Base-by-base conservation (phyloP, 1,140 invertebrate species). In the Drosophila ambigua region DNA sequence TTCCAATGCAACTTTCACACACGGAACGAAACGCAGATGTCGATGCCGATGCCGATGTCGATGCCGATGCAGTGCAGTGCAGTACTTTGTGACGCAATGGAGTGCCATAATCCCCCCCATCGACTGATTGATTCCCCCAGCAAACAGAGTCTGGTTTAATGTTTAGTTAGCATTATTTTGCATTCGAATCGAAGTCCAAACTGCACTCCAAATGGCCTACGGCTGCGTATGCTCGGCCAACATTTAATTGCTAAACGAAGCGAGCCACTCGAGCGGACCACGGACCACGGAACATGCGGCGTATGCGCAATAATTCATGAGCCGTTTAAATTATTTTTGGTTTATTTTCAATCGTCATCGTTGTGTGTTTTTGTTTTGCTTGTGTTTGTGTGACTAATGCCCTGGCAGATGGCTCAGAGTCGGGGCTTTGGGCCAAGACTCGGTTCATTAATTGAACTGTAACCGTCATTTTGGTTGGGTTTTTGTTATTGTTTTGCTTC, bases 301-400 rank as follows among this genome's bases (percentile, higher is more conserved):
- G 76, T 83, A 87, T 87, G 65, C 83, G 83, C 79, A 87, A 87
- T 87, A 87, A 77, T 87, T 79, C 83, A 87, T 87, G 83, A 89
- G 67, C 66, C 83, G 67, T 79, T 87, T 87, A 67, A 82, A 77
- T 66, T 79, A 85, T 82, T 87, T 87, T 66, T 71, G 55, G 71
- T 75, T 62, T 74, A 52, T 60, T 66, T 71, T 48, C 31, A 39
- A 41, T 20, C 20, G 52, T 51, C 26, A 45, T 45, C 8, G 52
- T 15, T 31, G 52, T 51, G 44, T 24, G 43, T 59, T 16, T 16
- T 16, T 16, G 16, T 16, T 16, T 16, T 16, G 39, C 59, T 26
- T 67, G 50, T 49, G 62, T 63, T 35, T 62, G 60, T 81, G 66
- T 83, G 72, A 83, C 79, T 88, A 88, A 76, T 87, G 68, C 65